Percentiles rank a stretch among this genome's conserved stretches.
These are phyloP conservation scores for Phodopus roborovskii DNA, from an alignment of 2,113 vertebrate genomes.

Conservation along the genomic window DNA sequence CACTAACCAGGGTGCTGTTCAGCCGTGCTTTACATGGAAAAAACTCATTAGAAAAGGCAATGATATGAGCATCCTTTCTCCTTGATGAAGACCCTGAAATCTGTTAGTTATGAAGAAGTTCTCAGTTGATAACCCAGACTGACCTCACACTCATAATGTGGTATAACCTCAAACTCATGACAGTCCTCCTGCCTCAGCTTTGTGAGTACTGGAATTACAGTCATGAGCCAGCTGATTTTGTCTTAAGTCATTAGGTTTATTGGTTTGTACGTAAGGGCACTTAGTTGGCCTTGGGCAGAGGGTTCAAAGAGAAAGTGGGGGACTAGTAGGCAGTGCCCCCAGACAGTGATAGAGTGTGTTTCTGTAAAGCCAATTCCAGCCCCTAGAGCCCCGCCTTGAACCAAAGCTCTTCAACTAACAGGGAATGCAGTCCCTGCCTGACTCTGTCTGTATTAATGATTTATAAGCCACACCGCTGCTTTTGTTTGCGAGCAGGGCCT, in stretches of 20 bases:
- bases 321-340: conserved; percentile 67
- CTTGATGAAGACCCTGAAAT: neutral
- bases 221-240: neutral
- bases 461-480: conserved; percentile 85
- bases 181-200: neutral
- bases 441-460: conserved; percentile 86
- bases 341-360: conserved; percentile 81
- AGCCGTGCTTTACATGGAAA: neutral
- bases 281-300: conserved; percentile 54
- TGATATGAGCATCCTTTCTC: neutral
- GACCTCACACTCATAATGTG: neutral
- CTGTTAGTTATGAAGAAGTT: neutral
- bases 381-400: conserved; percentile 84
- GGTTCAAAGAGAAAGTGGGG: conserved; percentile 68
- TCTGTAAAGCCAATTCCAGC: conserved; percentile 85
- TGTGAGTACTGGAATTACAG: neutral
- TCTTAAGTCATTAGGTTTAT: neutral
- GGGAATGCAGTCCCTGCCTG: conserved; percentile 84
- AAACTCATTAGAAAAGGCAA: neutral
- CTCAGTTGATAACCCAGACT: neutral
- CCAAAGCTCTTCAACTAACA: conserved; percentile 83
- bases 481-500: conserved; percentile 83
- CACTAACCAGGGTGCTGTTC: neutral
- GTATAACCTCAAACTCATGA: neutral
- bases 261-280: neutral